Base-by-base conservation (phyloP, 2,113 vertebrate species). In the Caranx ignobilis region DNA sequence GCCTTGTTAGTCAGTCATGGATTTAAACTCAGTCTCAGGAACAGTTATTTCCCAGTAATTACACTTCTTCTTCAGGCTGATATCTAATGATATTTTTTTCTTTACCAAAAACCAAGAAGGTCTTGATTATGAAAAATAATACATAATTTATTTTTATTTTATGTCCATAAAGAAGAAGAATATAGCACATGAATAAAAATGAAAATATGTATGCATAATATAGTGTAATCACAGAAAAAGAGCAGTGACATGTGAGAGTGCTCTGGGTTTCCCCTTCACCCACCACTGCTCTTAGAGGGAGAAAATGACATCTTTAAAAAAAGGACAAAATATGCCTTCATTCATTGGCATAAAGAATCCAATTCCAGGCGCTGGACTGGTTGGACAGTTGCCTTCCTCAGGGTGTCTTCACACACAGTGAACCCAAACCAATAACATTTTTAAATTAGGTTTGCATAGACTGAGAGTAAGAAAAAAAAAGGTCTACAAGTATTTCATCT, bases 51-150 rank as follows among this genome's bases (percentile, higher is more conserved):
- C 39, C 65, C 45, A 39, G 70, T 50, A 19, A 56, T 69, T 34
- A 45, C 4, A 59, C 0, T 50, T 71, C 11, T 50, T 62, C 26
- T 72, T 67, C 7, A 6, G n/a, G 62, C 39, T 13, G 21, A 45
- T 60, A 12, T 60, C 69, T 75, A 31, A 50, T 43, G 9, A 52
- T 59, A 21, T 6, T 76, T 48, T 41, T 60, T 6, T 60, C 34
- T 52, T 52, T 52, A 2, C 48, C 48, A 52, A 18, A 18, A 6
- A 50, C 47, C 11, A 52, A 52, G 48, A 52, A 5, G 8, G 18
- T 8, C 5, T 16, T 47, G 15, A 47, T 16, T 16, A 47, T 47
- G 11, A 45, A 45, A 16, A 13, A 47, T 47, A 16, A 13, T 16
- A 3, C 11, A 47, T 47, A 47, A 16, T 16, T 2, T 47, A 13